phyloP scores from a whole-genome alignment of 92 coral and sea anemone genomes.

The Hydrozoanthus gracilis region DNA sequence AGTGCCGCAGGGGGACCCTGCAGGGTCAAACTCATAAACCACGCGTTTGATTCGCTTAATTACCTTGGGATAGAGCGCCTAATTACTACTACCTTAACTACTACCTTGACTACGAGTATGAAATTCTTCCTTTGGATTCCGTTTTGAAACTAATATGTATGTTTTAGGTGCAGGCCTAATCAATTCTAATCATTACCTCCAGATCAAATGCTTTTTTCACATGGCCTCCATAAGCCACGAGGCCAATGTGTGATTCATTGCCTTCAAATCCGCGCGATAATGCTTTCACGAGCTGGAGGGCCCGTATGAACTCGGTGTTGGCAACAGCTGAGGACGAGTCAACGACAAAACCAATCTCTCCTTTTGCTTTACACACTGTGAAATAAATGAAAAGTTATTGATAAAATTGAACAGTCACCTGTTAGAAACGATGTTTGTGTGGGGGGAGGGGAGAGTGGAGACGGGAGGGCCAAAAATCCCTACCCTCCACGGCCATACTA shows the following conservation, averaged over 20 bases:
- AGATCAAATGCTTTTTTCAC: constrained; percentile 71
- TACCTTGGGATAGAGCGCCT: too few relatives aligned
- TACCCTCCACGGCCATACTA: too few relatives aligned
- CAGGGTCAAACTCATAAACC: too few relatives aligned
- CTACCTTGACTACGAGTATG: not conserved
- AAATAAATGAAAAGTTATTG: not conserved
- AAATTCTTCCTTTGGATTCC: too few relatives aligned
- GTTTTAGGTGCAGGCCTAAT: not conserved
- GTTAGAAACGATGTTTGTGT: not conserved
- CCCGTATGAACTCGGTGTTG: constrained; percentile 77
- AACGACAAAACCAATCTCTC: constrained; percentile 88
- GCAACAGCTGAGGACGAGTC: constrained; percentile 90
- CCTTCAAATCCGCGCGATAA: constrained; percentile 85
- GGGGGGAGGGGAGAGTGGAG: not conserved
- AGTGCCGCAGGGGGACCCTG: too few relatives aligned
- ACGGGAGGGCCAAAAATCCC: too few relatives aligned
- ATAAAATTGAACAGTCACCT: not conserved
- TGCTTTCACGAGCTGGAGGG: constrained; percentile 81
- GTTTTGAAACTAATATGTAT: too few relatives aligned
- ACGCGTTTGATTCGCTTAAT: too few relatives aligned
- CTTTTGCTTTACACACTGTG: constrained; percentile 82
- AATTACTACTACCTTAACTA: not conserved
- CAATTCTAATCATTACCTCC: constrained; percentile 13
- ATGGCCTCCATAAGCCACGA: constrained; percentile 78
- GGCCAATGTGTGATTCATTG: constrained; percentile 65